Conservation (phyloP, 2,113 vertebrate species). For the Casuarius casuarius region DNA sequence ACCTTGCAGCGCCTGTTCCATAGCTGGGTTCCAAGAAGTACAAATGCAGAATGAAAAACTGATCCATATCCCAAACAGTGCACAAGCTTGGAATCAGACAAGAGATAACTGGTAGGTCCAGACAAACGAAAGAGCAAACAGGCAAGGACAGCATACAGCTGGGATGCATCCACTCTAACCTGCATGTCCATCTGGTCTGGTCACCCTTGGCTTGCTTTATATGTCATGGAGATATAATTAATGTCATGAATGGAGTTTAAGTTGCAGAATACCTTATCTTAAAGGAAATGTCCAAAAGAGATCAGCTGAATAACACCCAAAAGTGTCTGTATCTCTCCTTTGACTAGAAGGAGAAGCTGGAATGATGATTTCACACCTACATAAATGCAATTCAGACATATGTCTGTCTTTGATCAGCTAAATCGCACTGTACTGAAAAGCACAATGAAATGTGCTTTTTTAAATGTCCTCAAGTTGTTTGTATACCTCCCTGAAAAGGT, state of each 20-base stretch:
- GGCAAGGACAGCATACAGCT: rapidly evolving
- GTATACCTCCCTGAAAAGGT: neutral
- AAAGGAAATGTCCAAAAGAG: neutral
- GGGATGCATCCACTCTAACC: neutral
- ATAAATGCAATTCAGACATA: neutral
- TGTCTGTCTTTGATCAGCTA: neutral
- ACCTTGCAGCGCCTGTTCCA: neutral
- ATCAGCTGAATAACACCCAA: neutral
- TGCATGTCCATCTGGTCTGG: neutral
- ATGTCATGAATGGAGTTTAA: neutral
- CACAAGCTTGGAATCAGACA: neutral
- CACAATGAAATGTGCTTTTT: too few relatives aligned
- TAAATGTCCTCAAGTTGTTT: neutral
- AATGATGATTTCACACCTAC: neutral
- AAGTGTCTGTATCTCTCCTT: neutral
- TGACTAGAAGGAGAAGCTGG: neutral
- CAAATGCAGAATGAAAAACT: neutral
- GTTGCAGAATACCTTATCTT: neutral
- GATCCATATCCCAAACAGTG: neutral
- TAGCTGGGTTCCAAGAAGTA: neutral
- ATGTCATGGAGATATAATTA: neutral
- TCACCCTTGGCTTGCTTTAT: neutral
- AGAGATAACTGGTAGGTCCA: neutral
- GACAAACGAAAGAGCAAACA: neutral
- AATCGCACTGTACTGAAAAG: neutral